Percentiles rank a stretch among this genome's conserved stretches.
These are phyloP conservation scores for Platysteira castanea DNA, from an alignment of 2,113 vertebrate species.

Conservation along the genomic window DNA sequence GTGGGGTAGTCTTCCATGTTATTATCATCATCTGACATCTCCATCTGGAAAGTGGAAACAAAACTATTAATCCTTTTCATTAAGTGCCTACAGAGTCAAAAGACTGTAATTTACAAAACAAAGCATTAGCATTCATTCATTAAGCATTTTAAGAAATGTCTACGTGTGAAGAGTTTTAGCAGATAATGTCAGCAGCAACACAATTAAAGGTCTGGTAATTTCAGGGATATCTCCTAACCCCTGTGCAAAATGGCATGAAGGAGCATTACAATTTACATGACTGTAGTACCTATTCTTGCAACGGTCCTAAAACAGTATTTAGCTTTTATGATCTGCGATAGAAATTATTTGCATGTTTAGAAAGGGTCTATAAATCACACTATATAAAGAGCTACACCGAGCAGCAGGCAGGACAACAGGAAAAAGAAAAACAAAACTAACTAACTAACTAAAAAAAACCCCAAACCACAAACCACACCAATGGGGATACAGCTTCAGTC, in stretches of 20 bases:
- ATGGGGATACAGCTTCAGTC: not conserved
- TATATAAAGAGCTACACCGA: not conserved
- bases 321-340: not conserved
- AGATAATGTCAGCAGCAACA: not conserved
- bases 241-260: not conserved
- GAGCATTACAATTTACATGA: not conserved
- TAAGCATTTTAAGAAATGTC: not conserved
- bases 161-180: not conserved
- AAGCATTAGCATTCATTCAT: not conserved
- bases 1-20: conserved; percentile 83
- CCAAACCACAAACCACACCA: not conserved
- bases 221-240: not conserved
- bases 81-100: not conserved
- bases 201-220: not conserved
- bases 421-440: not conserved
- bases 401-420: not conserved
- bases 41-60: conserved; percentile 36
- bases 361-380: not conserved
- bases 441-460: not conserved
- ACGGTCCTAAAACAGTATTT: not conserved
- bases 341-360: conserved; percentile 6
- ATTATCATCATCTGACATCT: conserved; percentile 71
- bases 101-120: not conserved
- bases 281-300: not conserved
- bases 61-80: conserved; percentile 2